Conservation (phyloP, 2,113 vertebrate genomes). For the Patagioenas fasciata region DNA sequence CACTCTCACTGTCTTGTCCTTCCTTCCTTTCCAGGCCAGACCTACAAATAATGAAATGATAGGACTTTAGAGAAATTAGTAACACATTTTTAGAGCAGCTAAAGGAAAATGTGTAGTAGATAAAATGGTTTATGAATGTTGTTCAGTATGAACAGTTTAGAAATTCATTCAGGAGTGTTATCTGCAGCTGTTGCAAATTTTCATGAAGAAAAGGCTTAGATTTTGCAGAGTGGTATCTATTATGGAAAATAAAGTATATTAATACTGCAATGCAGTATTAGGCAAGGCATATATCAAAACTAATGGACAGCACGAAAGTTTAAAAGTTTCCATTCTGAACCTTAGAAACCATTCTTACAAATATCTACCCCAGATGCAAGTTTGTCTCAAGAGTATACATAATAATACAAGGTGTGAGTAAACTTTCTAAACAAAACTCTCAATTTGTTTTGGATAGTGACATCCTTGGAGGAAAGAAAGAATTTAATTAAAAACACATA, state of each 20-base stretch:
- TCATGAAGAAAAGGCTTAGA: background rate
- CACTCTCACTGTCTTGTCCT: background rate
- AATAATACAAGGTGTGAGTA: background rate
- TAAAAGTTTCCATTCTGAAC: background rate
- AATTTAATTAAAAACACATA: conserved; percentile 18
- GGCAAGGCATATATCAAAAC: background rate
- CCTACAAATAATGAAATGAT: background rate
- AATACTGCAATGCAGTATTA: background rate
- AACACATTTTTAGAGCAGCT: background rate
- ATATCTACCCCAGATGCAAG: background rate
- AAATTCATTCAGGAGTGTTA: background rate
- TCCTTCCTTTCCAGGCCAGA: background rate
- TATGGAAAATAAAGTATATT: background rate
- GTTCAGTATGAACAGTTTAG: background rate
- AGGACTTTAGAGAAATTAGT: background rate
- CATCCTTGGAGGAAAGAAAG: conserved; percentile 3
- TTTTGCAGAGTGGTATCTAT: background rate
- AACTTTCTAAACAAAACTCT: background rate
- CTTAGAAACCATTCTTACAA: background rate
- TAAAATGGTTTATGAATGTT: background rate
- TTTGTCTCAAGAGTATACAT: background rate
- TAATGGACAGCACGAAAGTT: background rate
- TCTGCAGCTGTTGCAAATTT: background rate
- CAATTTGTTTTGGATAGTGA: background rate
- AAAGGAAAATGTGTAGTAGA: background rate